Conservation (phyloP, 2,113 vertebrate genomes). For the Mormyrus iriodes region DNA sequence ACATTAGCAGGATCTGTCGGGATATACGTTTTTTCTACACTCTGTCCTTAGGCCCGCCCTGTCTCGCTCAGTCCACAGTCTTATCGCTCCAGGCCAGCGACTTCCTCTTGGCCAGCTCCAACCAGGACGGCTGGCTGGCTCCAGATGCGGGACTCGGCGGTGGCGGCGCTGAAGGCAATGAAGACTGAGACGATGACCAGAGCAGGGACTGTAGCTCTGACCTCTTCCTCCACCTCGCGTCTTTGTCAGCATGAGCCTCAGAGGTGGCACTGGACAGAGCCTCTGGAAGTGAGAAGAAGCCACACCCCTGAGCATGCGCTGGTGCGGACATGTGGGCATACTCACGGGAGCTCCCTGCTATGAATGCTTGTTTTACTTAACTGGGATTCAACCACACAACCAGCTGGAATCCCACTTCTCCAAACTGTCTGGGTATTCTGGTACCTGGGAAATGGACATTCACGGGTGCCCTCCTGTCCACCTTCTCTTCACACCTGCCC, state of each 20-base stretch:
- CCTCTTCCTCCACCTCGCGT: conserved; percentile 61
- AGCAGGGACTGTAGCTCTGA: conserved; percentile 24
- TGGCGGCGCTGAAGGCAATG: conserved; percentile 36
- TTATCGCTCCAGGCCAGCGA: conserved; percentile 93
- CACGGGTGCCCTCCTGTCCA: neutral
- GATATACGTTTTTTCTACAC: neutral
- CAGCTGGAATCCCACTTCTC: conserved; percentile 13
- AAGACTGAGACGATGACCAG: conserved; percentile 33
- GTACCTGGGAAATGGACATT: conserved; percentile 23
- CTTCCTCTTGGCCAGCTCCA: conserved; percentile 96
- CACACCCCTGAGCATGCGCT: conserved; percentile 25
- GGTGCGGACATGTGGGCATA: neutral
- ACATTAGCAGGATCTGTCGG: neutral
- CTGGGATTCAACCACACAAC: conserved; percentile 3
- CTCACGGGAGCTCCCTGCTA: conserved; percentile 22
- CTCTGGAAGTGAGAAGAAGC: conserved; percentile 37
- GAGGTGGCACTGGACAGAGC: conserved; percentile 38
- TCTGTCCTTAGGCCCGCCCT: neutral
- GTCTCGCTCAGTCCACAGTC: conserved; percentile 57
- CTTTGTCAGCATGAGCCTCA: conserved; percentile 33
- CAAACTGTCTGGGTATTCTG: neutral
- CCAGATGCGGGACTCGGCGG: conserved; percentile 50
- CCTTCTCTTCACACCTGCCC: conserved; percentile 6
- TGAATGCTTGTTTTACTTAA: neutral
- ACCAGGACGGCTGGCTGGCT: conserved; percentile 77